Base-by-base conservation (phyloP, 2,113 vertebrate species). In the Siniperca knerii region DNA sequence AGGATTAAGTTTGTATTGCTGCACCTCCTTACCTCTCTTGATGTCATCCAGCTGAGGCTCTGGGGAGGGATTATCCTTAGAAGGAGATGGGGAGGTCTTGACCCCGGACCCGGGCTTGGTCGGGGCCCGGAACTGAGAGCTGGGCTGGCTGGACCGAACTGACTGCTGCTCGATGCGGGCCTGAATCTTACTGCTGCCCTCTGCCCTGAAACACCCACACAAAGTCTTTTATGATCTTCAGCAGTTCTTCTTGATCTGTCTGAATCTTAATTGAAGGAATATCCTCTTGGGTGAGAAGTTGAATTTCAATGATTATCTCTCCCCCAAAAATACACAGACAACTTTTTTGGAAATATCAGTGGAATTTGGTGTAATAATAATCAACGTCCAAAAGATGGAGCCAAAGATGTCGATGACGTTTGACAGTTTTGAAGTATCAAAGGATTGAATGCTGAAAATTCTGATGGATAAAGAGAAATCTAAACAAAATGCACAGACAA, bases 111-210 rank as follows among this genome's bases (percentile, higher is more conserved):
- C 96, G n/a, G 97, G 97, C 88, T 99, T 99, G 20, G 95, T 96
- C 7, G 97, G 97, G 10, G 98, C 97, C 92, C 97, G 96, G 92
- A 98, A 98, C 70, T 97, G 97, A 50, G 97, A 75, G n/a, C 95
- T 94, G 74, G 97, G 96, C 74, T 97, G 97, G 42, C 92, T 95
- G 67, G 96, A 96, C 62, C 98, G 96, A 2, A 96, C 95, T 0
- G 97, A 96, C 91, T 99, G 98, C 81, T 99, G 98, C 79, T 99
- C 98, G 83, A 99, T 97, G 16, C 98, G 96, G 46, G 98, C 97
- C 80, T 99, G 98, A 90, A 99, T 99, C 92, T 98, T 99, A 95
- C 98, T 99, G 95, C 98, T 99, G 85, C 98, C 98, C 90, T 99
- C 98, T 46, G 97, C 98, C 96, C 98, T 99, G 90, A 87, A 96